Conservation (phyloP, 1,140 invertebrate genomes). For the Apis laboriosa region DNA sequence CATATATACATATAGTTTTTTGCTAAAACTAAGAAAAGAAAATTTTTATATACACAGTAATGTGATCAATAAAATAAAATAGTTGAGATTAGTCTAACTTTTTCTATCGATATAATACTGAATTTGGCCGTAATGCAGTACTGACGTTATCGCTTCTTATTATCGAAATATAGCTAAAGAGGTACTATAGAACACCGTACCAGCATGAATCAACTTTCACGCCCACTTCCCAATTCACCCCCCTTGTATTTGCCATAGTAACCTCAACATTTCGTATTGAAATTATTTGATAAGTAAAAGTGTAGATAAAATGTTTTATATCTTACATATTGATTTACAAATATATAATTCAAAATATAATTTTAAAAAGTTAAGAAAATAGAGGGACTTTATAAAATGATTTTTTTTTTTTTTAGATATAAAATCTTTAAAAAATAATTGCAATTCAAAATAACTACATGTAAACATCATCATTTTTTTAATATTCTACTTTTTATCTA, state of each 20-base stretch:
- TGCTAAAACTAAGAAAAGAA: background rate
- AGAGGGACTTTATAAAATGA: no score
- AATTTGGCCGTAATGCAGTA: constrained; percentile 24
- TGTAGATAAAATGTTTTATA: background rate
- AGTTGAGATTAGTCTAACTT: background rate
- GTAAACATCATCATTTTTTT: background rate
- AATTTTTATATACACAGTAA: background rate
- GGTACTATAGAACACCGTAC: constrained; percentile 40
- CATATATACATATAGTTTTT: no score
- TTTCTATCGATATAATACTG: background rate
- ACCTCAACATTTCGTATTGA: constrained; percentile 34
- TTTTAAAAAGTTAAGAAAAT: background rate
- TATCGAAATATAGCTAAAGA: constrained; percentile 38
- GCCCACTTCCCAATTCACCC: constrained; percentile 48
- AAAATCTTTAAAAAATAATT: background rate
- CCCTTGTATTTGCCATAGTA: constrained; percentile 30
- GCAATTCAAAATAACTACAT: background rate
- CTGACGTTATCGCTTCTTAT: constrained; percentile 34
- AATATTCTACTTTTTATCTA: background rate
- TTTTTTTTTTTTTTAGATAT: background rate
- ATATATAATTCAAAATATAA: no score
- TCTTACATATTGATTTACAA: no score
- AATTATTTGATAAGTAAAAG: constrained; percentile 17
- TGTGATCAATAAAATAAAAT: background rate
- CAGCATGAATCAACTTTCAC: constrained; percentile 60